These are phyloP conservation scores for Octopus bimaculoides DNA, from an alignment of 1,140 invertebrate genomes.

Conservation along the genomic window DNA sequence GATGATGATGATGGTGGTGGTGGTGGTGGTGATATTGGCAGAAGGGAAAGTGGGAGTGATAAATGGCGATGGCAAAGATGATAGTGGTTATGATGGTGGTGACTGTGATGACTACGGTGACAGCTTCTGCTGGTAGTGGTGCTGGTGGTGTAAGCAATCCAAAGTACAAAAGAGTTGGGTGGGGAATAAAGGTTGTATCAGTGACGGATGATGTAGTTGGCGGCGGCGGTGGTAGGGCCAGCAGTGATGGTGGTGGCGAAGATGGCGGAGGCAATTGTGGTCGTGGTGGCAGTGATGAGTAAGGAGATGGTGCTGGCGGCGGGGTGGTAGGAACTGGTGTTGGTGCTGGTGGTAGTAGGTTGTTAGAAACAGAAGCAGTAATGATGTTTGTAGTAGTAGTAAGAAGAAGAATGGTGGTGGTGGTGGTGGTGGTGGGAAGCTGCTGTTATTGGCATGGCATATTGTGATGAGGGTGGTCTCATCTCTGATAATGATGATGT, in stretches of 20 bases:
- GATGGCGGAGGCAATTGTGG: not conserved
- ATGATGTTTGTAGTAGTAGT: not conserved
- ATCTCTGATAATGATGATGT: no score
- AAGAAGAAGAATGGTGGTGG: conserved; percentile 11
- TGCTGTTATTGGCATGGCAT: no score
- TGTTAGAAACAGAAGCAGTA: not conserved
- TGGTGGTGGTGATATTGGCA: no score
- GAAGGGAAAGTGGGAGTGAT: no score
- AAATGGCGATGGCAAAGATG: no score
- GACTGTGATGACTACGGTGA: conserved; percentile 3
- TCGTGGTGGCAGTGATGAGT: not conserved
- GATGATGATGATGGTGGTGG: no score
- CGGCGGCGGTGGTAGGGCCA: conserved; percentile 63
- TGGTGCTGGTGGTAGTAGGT: not conserved
- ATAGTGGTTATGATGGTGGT: not conserved
- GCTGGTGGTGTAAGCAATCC: conserved; percentile 71
- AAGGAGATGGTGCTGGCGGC: not conserved
- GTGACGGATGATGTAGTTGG: conserved; percentile 71
- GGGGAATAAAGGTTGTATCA: conserved; percentile 75
- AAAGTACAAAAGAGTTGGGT: conserved; percentile 71
- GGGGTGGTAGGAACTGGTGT: conserved; percentile 1
- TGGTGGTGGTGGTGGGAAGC: not conserved
- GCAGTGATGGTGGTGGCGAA: no score
- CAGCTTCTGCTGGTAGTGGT: conserved; percentile 56
- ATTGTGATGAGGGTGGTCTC: no score